Conservation (phyloP, 1,140 invertebrate genomes). For the Patella vulgata region DNA sequence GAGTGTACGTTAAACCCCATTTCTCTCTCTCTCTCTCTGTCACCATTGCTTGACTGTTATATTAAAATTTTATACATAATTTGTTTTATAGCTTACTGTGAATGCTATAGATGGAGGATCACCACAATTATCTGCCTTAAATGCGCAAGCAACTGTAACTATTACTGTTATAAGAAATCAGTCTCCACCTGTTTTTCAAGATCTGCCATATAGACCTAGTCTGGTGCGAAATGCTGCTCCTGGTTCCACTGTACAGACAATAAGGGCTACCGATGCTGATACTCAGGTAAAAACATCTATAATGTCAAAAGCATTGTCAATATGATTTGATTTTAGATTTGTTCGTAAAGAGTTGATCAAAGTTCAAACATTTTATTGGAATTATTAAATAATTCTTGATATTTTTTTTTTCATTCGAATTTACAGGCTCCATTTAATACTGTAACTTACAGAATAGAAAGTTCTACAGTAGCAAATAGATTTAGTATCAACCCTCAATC, state of each 20-base stretch:
- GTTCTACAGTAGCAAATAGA: conserved; percentile 4
- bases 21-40: too few species aligned
- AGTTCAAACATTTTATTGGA: too few species aligned
- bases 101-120: conserved; percentile 48
- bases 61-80: too few species aligned
- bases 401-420: too few species aligned
- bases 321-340: too few species aligned
- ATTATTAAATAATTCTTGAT: too few species aligned
- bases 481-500: conserved; percentile 19
- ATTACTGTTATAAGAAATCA: conserved; percentile 83
- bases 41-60: too few species aligned
- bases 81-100: too few species aligned
- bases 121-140: conserved; percentile 19
- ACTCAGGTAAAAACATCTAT: conserved; percentile 12
- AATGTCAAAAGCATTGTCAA: too few species aligned
- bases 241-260: conserved; percentile 21
- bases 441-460: conserved; percentile 27
- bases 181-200: conserved; percentile 64
- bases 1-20: too few species aligned
- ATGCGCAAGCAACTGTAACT: conserved; percentile 76
- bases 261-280: conserved; percentile 32
- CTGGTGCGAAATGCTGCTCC: conserved; percentile 25
- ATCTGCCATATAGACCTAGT: conserved; percentile 57
- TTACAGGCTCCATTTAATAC: conserved; percentile 25
- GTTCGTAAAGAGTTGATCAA: too few species aligned